Conservation (phyloP, 2,113 vertebrate species). For the Pachypanchax playfairii region DNA sequence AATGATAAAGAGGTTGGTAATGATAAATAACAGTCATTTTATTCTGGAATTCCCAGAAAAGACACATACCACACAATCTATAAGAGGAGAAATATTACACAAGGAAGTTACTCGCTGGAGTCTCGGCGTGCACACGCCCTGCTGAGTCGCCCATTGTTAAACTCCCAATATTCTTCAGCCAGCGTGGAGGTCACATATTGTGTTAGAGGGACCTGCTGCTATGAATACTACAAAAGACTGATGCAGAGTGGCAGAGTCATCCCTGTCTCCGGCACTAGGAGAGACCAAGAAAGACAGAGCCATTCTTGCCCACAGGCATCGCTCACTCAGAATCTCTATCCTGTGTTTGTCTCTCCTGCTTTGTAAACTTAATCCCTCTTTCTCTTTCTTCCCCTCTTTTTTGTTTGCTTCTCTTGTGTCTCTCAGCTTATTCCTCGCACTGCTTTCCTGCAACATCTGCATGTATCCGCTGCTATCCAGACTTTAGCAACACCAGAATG, state of each 20-base stretch:
- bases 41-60: constrained; percentile 99
- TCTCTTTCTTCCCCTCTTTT: constrained; percentile 28
- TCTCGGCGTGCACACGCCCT: constrained; percentile 75
- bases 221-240: constrained; percentile 83
- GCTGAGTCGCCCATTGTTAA: constrained; percentile 87
- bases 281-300: constrained; percentile 73
- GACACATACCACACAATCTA: constrained; percentile 94
- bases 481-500: constrained; percentile 49
- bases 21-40: constrained; percentile 99
- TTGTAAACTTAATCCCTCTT: constrained; percentile 26
- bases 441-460: too few species aligned
- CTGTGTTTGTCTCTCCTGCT: constrained; percentile 46
- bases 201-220: constrained; percentile 83
- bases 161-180: constrained; percentile 85
- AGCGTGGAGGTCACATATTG: constrained; percentile 89
- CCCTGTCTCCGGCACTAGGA: constrained; percentile 75
- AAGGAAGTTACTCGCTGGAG: constrained; percentile 70
- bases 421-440: constrained; percentile 65
- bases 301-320: constrained; percentile 74
- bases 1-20: constrained; percentile 99
- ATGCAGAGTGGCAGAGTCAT: constrained; percentile 78
- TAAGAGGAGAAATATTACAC: constrained; percentile 89
- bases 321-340: constrained; percentile 42
- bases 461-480: too few species aligned
- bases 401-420: constrained; percentile 44